A percentile compares a stretch with the other conserved stretches of the same genome.
phyloP scores from a whole-genome alignment of 2,113 vertebrate species.

The Varanus salvator region DNA sequence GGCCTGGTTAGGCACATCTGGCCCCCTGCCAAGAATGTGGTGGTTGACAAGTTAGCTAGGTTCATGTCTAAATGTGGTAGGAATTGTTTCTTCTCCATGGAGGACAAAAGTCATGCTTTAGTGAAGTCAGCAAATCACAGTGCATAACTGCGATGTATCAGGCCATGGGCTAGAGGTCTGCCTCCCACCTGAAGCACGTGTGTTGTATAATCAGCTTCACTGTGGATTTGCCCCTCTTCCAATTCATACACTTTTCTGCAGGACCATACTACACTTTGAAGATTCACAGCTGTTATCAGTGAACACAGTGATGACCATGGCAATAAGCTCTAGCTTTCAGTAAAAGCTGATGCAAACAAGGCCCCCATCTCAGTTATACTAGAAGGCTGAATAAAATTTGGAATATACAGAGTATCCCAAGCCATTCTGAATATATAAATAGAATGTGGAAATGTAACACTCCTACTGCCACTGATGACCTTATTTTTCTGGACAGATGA shows the following conservation, averaged over 20 bases:
- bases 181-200: too few relatives aligned
- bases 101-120: background rate
- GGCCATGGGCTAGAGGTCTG: background rate
- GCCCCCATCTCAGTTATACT: background rate
- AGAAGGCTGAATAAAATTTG: background rate
- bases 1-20: background rate
- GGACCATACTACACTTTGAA: background rate
- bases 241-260: background rate
- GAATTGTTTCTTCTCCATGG: background rate
- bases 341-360: background rate
- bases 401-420: background rate
- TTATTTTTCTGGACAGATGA: slow-evolving; percentile 67
- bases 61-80: background rate
- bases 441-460: slow-evolving; percentile 38
- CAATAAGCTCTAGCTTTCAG: background rate
- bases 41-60: background rate
- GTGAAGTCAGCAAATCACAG: background rate
- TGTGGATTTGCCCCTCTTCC: background rate
- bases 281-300: background rate
- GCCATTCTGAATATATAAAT: slow-evolving; percentile 57
- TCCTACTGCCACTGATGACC: slow-evolving; percentile 55
- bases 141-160: background rate
- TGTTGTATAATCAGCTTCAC: background rate
- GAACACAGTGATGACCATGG: background rate
- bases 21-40: background rate